Evolutionary conservation across 2,888 invertebrate genomes (phyloP), one percentile per base, ranked within the genome.

Genomic region (Epirrhoe tristata): DNA sequence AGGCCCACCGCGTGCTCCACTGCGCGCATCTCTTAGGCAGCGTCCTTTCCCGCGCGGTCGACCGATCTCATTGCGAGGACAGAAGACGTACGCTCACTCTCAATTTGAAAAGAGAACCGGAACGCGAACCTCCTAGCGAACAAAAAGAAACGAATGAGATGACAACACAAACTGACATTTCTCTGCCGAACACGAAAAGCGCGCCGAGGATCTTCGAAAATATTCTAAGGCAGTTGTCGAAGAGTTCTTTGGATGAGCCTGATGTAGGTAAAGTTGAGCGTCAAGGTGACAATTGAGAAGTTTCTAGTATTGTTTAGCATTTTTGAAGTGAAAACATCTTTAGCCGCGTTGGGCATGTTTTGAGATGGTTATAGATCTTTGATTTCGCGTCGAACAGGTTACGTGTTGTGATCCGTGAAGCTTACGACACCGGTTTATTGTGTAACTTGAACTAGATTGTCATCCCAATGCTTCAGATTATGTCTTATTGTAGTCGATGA

Each of bases 161-260:
- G 0, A 89, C 87, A 0, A 93, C 93, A 0, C 93, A 93, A 70
- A 93, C 93, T 1, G 93, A 93, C 70, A 93, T 93, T 55, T 93
- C 93, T 3, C 69, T 93, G 43, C 93, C 93, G 0, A 93, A 93
- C 62, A 93, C 93, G 0, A 89, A 87, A 75, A 92, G 91, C 71
- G 93, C 93, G 76, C 93, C 93, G n/a, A 86, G 79, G 71, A 93
- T 93, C 0, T 93, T 93, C 70, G 93, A 93, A 73, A 92, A 86
- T 36, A 93, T 93, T 73, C 77, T 93, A 0, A 72, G 90, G 10
- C 93, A 93, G 63, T 68, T 93, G 12, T 93, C 93, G 0, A 86
- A 84, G 58, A 90, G 86, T 63, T 90, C 91, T 0, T 77, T 93
- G 1, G 91, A 91, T 10, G 89, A 87, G 70, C 77, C 67, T 4